phyloP scores from a whole-genome alignment of 2,797 vertebrate species.

The Staurois parvus region DNA sequence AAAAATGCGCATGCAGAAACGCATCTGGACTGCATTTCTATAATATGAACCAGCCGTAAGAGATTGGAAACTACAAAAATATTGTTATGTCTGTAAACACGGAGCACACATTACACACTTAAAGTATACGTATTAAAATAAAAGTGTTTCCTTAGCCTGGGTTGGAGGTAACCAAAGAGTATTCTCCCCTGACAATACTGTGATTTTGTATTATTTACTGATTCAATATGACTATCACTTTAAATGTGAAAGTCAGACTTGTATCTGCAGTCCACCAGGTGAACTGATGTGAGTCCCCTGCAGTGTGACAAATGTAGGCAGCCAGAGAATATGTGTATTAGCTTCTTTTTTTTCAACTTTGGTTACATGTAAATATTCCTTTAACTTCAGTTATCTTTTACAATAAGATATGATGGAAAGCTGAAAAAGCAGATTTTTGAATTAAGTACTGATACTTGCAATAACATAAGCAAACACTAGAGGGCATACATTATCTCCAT shows the following conservation, averaged over 20 bases:
- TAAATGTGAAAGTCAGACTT: conserved; percentile 17
- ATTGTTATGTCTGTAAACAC: not conserved
- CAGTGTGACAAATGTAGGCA: not conserved
- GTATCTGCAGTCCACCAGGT: not conserved
- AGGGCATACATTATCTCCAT: conserved; percentile 1
- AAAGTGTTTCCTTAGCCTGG: not conserved
- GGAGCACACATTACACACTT: not conserved
- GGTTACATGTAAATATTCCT: too few relatives aligned
- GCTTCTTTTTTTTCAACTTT: too few relatives aligned
- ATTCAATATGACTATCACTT: not conserved
- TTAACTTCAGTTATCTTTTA: too few relatives aligned
- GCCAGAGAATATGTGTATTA: not conserved
- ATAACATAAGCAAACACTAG: conserved; percentile 32
- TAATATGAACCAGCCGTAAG: too few relatives aligned
- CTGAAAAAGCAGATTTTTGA: too few relatives aligned
- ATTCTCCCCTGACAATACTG: not conserved
- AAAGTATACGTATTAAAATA: not conserved
- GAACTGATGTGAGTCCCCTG: not conserved
- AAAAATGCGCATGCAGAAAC: too few relatives aligned
- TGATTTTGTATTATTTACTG: not conserved
- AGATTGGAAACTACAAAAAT: not conserved
- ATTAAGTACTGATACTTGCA: not conserved
- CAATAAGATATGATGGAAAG: too few relatives aligned
- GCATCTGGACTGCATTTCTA: too few relatives aligned
- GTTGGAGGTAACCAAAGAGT: not conserved